A percentile compares a stretch with the other conserved stretches of the same genome.
Conservation (phyloP, 2,888 invertebrate genomes). For the Perithous albicinctus region DNA sequence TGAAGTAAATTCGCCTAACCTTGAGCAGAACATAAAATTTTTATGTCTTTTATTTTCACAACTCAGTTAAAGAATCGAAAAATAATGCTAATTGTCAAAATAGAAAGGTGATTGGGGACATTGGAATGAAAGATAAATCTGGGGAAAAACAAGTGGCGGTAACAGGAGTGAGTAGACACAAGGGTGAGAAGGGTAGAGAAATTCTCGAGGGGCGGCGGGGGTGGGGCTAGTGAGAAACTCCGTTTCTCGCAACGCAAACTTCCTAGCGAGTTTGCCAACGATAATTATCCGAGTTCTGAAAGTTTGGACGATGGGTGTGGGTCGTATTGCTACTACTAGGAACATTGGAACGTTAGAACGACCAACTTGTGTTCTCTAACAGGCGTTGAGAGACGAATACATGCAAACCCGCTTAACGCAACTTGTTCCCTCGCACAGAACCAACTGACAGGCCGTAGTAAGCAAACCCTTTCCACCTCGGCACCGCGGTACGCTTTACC, state of each 20-base stretch:
- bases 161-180: conserved; percentile 12
- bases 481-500: neutral
- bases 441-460: conserved; percentile 14
- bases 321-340: conserved; percentile 3
- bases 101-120: neutral
- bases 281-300: conserved; percentile 81
- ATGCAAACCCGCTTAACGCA: conserved; percentile 46
- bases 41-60: too few relatives aligned
- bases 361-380: conserved; percentile 50
- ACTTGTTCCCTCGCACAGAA: conserved; percentile 33
- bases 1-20: too few relatives aligned
- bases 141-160: conserved; percentile 1
- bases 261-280: conserved; percentile 77
- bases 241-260: conserved; percentile 66
- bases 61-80: neutral
- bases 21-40: too few relatives aligned
- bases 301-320: conserved; percentile 71
- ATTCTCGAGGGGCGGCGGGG: too few relatives aligned
- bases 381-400: conserved; percentile 51
- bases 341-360: conserved; percentile 51
- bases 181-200: conserved; percentile 30
- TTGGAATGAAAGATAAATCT: conserved; percentile 7
- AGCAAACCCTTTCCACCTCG: conserved; percentile 7
- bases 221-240: conserved; percentile 26
- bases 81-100: neutral